These are phyloP conservation scores for Rhopalosiphum padi DNA, from an alignment of 1,140 invertebrate species.

Conservation along the genomic window DNA sequence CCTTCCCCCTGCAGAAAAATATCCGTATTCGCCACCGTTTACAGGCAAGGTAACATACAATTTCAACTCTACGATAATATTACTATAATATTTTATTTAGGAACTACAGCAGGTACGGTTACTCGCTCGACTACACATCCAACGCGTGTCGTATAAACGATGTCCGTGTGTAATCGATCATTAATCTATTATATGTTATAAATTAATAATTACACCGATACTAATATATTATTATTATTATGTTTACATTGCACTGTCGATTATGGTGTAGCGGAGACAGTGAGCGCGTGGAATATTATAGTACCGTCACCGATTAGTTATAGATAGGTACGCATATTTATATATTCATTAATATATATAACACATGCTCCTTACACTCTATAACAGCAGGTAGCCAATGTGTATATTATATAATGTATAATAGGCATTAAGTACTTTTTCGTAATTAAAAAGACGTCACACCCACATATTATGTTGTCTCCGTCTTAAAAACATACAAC, in stretches of 20 bases:
- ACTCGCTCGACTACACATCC: background rate
- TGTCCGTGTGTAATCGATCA: background rate
- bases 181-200: background rate
- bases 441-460: background rate
- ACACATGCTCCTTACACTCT: background rate
- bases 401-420: background rate
- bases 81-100: background rate
- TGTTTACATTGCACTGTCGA: background rate
- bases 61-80: background rate
- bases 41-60: background rate
- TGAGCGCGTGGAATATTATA: background rate
- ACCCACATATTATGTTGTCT: no score
- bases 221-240: background rate
- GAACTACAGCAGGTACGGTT: background rate
- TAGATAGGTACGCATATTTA: background rate
- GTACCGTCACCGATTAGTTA: background rate
- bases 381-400: background rate
- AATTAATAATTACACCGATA: background rate
- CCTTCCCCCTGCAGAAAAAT: background rate
- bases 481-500: no score
- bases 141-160: background rate
- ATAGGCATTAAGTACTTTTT: background rate
- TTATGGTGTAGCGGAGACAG: background rate
- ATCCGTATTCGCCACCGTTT: background rate
- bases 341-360: background rate